Percentiles rank a stretch among this genome's conserved stretches.
phyloP scores from a whole-genome alignment of 2,113 vertebrate species.

The Cyrtonyx montezumae region DNA sequence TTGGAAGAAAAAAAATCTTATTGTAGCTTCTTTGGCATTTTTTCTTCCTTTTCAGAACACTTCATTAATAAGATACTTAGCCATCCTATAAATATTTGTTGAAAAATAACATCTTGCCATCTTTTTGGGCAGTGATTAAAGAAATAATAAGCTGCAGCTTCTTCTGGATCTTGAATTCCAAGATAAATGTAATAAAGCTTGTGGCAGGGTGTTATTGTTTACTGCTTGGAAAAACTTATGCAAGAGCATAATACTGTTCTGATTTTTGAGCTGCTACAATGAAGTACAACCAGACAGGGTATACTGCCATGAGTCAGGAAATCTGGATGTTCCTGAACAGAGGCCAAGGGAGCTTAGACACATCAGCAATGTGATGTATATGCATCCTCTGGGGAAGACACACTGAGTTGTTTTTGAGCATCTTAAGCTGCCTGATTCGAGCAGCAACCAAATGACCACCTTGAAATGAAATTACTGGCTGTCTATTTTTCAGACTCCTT shows the following conservation, averaged over 20 bases:
- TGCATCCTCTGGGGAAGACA: not conserved
- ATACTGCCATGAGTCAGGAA: conserved; percentile 51
- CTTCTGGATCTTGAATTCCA: conserved; percentile 23
- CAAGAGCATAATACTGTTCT: conserved; percentile 21
- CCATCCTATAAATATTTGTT: not conserved
- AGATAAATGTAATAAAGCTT: conserved; percentile 48
- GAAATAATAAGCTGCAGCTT: conserved; percentile 5
- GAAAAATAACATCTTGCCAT: not conserved
- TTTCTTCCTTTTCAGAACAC: not conserved
- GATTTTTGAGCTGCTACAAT: conserved; percentile 35
- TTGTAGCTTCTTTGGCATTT: not conserved
- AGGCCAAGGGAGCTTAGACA: conserved; percentile 5
- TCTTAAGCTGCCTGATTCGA: not conserved
- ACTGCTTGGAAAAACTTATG: conserved; percentile 41
- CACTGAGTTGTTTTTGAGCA: not conserved
- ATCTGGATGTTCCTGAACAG: conserved; percentile 41
- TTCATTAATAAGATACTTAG: not conserved
- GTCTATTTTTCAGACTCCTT: not conserved
- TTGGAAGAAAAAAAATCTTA: not conserved
- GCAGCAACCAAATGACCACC: not conserved
- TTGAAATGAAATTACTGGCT: not conserved
- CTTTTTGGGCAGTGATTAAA: not conserved
- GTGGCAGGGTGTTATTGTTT: conserved; percentile 57
- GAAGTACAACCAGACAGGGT: conserved; percentile 33
- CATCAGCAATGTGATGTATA: not conserved